phyloP scores from a whole-genome alignment of 2,888 invertebrate genomes.

The Andrena trimmerana region DNA sequence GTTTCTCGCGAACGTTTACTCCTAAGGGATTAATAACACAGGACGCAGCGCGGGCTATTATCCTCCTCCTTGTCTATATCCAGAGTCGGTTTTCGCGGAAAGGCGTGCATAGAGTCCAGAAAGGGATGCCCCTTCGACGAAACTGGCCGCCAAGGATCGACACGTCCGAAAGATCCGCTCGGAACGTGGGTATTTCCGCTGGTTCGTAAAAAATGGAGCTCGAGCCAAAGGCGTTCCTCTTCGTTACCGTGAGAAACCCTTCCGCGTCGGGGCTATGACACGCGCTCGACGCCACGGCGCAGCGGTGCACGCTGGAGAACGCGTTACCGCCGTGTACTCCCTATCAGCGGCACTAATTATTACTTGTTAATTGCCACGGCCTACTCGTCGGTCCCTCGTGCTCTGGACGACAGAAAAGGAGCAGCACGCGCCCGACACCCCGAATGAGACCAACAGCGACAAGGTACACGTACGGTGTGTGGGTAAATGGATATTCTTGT shows the following conservation, averaged over 20 bases:
- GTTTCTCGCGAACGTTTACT: slow-evolving; percentile 54
- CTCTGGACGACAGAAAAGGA: slow-evolving; percentile 19
- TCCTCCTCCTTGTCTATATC: slow-evolving; percentile 35
- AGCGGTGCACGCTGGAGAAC: slow-evolving; percentile 12
- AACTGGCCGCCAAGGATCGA: slow-evolving; percentile 31
- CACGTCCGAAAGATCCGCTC: slow-evolving; percentile 40
- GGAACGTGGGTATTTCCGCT: slow-evolving; percentile 51
- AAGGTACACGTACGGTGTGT: not conserved
- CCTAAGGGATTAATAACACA: slow-evolving; percentile 58
- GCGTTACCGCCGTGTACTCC: slow-evolving; percentile 52
- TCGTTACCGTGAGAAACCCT: slow-evolving; percentile 66
- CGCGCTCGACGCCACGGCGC: slow-evolving; percentile 10
- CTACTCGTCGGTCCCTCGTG: slow-evolving; percentile 3
- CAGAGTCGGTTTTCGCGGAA: slow-evolving; percentile 21
- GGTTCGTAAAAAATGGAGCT: slow-evolving; percentile 51
- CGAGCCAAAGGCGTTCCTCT: slow-evolving; percentile 55
- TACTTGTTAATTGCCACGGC: slow-evolving; percentile 71
- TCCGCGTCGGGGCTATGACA: slow-evolving; percentile 54
- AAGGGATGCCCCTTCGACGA: slow-evolving; percentile 9
- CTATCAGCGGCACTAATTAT: slow-evolving; percentile 73
- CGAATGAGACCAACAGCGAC: slow-evolving; percentile 18
- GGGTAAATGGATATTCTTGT: not conserved
- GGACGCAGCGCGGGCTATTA: slow-evolving; percentile 33
- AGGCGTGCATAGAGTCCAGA: slow-evolving; percentile 9
- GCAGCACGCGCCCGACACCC: not conserved